Evolutionary conservation across 1,140 invertebrate species (phyloP), one percentile per base, ranked within the genome.

Genomic region (Augochlora pura): DNA sequence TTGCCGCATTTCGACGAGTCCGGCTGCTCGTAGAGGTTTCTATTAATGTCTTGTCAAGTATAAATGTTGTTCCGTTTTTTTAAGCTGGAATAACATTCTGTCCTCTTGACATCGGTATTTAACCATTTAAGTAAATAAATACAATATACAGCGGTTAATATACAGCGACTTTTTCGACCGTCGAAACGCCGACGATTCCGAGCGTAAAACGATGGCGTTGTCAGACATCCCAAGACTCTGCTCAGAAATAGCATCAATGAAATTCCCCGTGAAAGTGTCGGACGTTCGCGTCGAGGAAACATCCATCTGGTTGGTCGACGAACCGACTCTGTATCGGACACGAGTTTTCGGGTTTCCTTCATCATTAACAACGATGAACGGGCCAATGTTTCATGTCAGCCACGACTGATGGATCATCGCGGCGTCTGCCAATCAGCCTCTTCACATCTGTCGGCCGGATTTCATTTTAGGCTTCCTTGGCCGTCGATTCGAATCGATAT

Each of bases 321-420:
- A 57, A 46, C 87, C 86, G 38, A 88, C 42, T 80, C 83, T 85
- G 60, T 77, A 97, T 81, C 95, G 94, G 0, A 96, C 95, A 84
- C 94, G 93, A 42, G 96, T 95, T 85, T 95, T 95, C 1, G 94
- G 94, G 84, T 95, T 95, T 21, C 94, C 93, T 14, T 84, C 91
- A 42, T 96, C 94, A 81, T 92, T 94, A 46, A 96, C 86, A 2
- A 96, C 95, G 80, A 93, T 94, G 91, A 96, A 96, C 2, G 95
- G 95, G 95, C 95, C 95, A 96, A 78, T 95, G 94, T 87, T 96
- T 95, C 91, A 95, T 93, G 88, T 96, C 95, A 70, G 91, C 93
- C 86, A 96, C 95, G 14, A 96, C 95, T 84, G 96, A 96, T 0
- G 94, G 93, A 89, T 97, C 96, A 86, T 95, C 94, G 85, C 92